Evolutionary conservation across 2,888 invertebrate species (phyloP).

Genomic region (Micropterix aruncella): DNA sequence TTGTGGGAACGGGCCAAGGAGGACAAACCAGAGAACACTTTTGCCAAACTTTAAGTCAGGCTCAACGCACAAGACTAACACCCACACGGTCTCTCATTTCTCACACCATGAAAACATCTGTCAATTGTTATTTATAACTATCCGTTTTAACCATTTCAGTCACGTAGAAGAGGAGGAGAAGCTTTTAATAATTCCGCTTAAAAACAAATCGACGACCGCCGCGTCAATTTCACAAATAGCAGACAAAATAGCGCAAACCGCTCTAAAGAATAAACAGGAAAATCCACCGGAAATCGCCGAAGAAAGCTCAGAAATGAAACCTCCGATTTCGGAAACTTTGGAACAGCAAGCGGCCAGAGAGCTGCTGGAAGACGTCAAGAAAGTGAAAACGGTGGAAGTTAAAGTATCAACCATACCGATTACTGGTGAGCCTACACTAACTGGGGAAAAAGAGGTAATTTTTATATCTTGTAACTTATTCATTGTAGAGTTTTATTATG

Average conservation of each 20-base stretch:
- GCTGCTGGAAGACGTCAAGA: slow-evolving; percentile 38
- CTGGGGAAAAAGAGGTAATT: slow-evolving; percentile 47
- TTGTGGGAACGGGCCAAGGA: no score
- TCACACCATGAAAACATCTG: no score
- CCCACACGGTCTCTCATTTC: no score
- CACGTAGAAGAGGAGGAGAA: neutral
- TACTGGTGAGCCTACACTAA: slow-evolving; percentile 38
- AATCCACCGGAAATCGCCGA: neutral
- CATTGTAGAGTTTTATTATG: slow-evolving; percentile 5
- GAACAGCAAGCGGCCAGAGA: slow-evolving; percentile 63
- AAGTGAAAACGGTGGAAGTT: slow-evolving; percentile 22
- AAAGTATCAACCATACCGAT: slow-evolving; percentile 38
- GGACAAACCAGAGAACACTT: no score
- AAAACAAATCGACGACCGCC: neutral
- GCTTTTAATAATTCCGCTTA: neutral
- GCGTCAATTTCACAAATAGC: neutral
- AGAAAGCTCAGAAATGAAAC: neutral
- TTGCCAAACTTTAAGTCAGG: no score
- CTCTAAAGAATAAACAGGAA: neutral
- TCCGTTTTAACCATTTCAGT: neutral
- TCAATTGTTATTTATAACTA: no score
- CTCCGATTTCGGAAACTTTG: slow-evolving; percentile 20
- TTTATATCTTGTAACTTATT: slow-evolving; percentile 4
- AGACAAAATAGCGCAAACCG: neutral
- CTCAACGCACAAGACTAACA: no score